phyloP scores from a whole-genome alignment of 1,140 invertebrate species.

The Brachionus asplanchnoidis region DNA sequence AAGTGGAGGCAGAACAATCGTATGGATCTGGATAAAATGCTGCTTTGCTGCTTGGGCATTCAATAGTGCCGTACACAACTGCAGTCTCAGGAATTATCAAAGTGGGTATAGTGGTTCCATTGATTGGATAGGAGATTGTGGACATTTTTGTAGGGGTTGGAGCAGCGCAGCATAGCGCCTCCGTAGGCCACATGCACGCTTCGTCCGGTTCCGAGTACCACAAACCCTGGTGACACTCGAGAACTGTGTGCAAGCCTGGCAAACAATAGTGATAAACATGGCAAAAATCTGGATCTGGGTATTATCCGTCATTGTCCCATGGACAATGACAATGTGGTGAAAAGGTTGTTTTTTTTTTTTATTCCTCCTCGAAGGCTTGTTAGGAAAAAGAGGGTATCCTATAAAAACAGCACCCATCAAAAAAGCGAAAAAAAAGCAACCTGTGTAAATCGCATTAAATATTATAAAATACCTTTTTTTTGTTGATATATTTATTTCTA shows the following conservation, averaged over 20 bases:
- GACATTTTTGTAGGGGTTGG: not conserved
- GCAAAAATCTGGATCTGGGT: constrained; percentile 6
- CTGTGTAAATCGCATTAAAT: no score
- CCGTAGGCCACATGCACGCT: not conserved
- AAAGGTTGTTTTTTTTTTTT: constrained; percentile 21
- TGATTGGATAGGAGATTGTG: not conserved
- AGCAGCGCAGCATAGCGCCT: not conserved
- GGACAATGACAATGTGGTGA: constrained; percentile 35
- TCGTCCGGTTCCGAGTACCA: constrained; percentile 34
- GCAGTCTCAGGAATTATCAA: not conserved
- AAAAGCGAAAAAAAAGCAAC: no score
- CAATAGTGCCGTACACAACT: constrained; percentile 15
- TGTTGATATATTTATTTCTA: no score
- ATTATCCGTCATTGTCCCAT: not conserved
- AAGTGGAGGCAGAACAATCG: constrained; percentile 41
- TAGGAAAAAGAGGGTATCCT: constrained; percentile 33
- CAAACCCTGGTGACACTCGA: not conserved
- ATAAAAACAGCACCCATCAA: no score
- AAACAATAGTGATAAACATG: constrained; percentile 24
- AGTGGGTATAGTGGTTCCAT: not conserved
- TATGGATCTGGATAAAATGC: constrained; percentile 37
- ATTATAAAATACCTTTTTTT: no score
- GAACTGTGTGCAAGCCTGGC: not conserved
- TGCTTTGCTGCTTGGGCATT: not conserved
- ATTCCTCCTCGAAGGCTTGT: not conserved